Base-by-base conservation (phyloP, 2,888 invertebrate genomes). In the Exocentrus adspersus region DNA sequence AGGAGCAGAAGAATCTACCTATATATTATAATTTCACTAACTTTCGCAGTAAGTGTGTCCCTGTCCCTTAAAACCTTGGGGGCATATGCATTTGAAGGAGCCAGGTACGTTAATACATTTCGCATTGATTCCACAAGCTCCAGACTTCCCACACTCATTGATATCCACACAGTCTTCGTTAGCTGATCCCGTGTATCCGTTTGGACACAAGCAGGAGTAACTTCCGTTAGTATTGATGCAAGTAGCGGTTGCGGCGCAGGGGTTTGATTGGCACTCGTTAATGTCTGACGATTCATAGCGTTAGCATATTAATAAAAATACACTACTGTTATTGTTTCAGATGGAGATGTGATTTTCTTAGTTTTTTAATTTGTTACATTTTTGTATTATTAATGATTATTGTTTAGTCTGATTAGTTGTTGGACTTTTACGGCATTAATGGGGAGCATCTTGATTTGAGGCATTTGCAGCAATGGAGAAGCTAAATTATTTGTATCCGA, bases 71-170 rank as follows among this genome's bases (percentile, higher is more conserved):
- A 91, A 92, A 71, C 92, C 92, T 74, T 86, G 87, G 24, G 90
- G 90, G 80, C 92, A 92, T 69, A 90, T 84, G 82, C 92, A 92
- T 79, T 89, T 89, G 85, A 87, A 92, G 60, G 91, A 89, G 74
- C 93, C 93, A n/a, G 89, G 89, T 56, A 90, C 87, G 83, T 94
- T 94, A 82, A 89, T 88, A 84, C 93, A 94, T 82, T 90, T 89
- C 71, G 93, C 90, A 82, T 92, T 90, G 75, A 87, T 85, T 68
- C 92, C 92, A 80, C 93, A 94, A 77, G 88, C 85, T 75, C 87
- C 87, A 69, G 85, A 79, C 72, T 85, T 83, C 64, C 87, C 86
- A 81, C 92, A 92, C 81, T 92, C 92, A 83, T 93, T 90, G 80
- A 91, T 84, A 83, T 92, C 92, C 79, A 87, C 80, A 79, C 91